Evolutionary conservation across 30 jellyfish, hydroid and myxozoan genomes (phyloP).

Genomic region (Aurelia aurita complex sp. Pacific): DNA sequence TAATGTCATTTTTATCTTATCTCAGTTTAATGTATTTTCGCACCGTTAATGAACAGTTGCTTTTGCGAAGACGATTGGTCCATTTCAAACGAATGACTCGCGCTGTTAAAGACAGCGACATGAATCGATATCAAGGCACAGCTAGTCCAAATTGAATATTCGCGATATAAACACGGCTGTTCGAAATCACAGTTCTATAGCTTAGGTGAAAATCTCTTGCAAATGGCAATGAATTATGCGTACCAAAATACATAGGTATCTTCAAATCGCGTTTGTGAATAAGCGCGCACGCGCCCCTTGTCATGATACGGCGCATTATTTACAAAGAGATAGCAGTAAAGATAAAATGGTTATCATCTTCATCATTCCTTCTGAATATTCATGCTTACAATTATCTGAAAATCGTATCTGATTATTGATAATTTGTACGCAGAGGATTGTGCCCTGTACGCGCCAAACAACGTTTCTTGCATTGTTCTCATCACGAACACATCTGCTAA

Average conservation of each 20-base stretch:
- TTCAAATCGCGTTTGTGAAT: conserved; percentile 16
- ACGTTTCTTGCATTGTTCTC: conserved; percentile 36
- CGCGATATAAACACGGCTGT: conserved; percentile 24
- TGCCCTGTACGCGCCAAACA: conserved; percentile 48
- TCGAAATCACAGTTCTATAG: conserved; percentile 2
- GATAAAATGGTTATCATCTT: conserved; percentile 55
- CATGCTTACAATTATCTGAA: conserved; percentile 36
- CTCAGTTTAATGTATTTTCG: no score
- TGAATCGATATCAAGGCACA: no score
- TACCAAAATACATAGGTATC: conserved; percentile 17
- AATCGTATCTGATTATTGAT: conserved; percentile 26
- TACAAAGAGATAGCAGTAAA: conserved; percentile 59
- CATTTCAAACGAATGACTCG: no score
- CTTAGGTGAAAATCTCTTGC: conserved; percentile 24
- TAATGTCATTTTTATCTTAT: no score
- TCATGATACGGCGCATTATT: conserved; percentile 34
- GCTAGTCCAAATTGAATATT: no score
- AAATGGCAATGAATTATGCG: conserved; percentile 20
- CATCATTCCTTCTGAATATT: conserved; percentile 46
- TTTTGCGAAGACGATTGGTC: no score
- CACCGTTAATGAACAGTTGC: no score
- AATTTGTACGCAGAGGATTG: conserved; percentile 32
- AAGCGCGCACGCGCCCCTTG: conserved; percentile 71
- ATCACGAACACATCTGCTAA: conserved; percentile 51
- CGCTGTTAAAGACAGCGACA: no score